phyloP scores from a whole-genome alignment of 2,113 vertebrate genomes.

The Varanus salvator region DNA sequence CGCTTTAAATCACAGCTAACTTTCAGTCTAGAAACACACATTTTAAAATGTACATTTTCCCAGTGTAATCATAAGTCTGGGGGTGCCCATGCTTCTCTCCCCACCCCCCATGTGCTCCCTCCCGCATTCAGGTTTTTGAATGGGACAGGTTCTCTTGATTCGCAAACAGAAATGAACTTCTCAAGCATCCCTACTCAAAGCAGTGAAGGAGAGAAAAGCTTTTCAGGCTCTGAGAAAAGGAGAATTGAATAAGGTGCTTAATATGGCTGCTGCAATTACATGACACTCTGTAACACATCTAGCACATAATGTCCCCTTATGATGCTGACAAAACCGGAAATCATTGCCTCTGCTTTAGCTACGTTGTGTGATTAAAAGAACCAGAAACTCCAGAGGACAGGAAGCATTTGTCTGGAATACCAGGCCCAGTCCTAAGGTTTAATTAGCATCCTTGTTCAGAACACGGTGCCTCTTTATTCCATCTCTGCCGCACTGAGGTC shows the following conservation, averaged over 20 bases:
- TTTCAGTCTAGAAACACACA: too few species aligned
- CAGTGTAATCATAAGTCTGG: too few species aligned
- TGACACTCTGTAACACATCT: not conserved
- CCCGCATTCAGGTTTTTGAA: too few species aligned
- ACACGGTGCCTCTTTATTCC: constrained; percentile 15
- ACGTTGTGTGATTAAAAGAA: not conserved
- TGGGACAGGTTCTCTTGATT: too few species aligned
- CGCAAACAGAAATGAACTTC: too few species aligned
- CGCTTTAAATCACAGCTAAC: too few species aligned
- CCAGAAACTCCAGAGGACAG: not conserved
- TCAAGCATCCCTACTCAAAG: not conserved
- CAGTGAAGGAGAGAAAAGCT: not conserved
- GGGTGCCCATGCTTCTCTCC: too few species aligned
- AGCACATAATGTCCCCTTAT: not conserved
- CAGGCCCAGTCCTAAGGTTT: not conserved
- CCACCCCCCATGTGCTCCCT: too few species aligned
- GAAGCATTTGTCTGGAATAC: not conserved
- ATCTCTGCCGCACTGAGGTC: not conserved
- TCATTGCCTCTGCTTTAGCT: not conserved
- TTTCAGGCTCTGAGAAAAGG: not conserved
- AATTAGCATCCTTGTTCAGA: not conserved
- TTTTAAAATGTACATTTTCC: too few species aligned
- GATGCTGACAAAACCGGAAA: not conserved
- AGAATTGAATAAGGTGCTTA: not conserved
- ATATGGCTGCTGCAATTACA: not conserved